Percentiles rank a stretch among this genome's conserved stretches.
Conservation (phyloP, 2,888 invertebrate species). For the Macrophya alboannulata region DNA sequence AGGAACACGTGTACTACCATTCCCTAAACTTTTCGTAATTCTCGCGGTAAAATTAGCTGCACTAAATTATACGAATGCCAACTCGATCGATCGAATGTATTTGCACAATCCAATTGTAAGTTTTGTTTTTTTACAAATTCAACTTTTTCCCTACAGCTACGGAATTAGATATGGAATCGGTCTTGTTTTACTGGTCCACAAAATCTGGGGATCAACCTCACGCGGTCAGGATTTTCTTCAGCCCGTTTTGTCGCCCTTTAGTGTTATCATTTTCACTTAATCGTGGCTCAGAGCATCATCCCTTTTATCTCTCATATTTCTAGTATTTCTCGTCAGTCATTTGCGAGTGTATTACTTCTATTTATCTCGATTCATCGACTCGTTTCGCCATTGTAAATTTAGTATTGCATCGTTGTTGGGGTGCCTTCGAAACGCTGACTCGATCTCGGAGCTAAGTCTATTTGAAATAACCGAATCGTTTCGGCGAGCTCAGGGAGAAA, state of each 20-base stretch:
- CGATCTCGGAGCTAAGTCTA: conserved; percentile 9
- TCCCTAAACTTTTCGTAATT: conserved; percentile 26
- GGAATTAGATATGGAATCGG: background rate
- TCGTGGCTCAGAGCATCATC: conserved; percentile 28
- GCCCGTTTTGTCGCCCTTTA: conserved; percentile 12
- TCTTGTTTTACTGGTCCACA: conserved; percentile 10
- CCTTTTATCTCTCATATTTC: conserved; percentile 21
- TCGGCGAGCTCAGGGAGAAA: background rate
- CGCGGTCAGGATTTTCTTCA: conserved; percentile 20
- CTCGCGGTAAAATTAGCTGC: conserved; percentile 23
- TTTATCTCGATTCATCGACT: conserved; percentile 33
- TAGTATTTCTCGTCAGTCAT: background rate
- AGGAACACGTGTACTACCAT: conserved; percentile 40
- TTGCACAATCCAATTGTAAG: background rate
- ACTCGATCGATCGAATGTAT: conserved; percentile 16
- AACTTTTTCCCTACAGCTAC: background rate
- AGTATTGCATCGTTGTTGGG: conserved; percentile 36
- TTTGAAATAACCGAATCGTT: conserved; percentile 42
- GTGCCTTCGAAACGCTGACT: conserved; percentile 43
- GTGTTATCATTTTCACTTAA: conserved; percentile 42
- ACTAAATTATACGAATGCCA: conserved; percentile 27
- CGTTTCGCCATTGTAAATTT: conserved; percentile 29
- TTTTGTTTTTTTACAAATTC: background rate
- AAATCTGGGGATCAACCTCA: conserved; percentile 34
- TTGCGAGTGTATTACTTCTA: background rate